Conservation (phyloP, 92 coral and sea anemone species). For the Epizoanthus stellaris region DNA sequence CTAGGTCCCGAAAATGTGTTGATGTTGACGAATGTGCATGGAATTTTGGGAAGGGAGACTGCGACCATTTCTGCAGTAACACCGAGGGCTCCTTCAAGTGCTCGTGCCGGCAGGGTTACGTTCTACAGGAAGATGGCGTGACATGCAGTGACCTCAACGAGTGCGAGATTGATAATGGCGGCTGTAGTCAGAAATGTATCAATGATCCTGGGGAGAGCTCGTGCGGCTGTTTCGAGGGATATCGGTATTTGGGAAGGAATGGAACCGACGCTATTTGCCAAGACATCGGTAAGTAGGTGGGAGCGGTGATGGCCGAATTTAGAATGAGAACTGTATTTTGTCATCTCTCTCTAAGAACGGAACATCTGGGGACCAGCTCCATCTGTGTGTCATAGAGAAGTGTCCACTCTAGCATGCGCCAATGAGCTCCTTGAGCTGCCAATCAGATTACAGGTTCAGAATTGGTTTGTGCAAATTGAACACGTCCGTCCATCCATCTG, state of each 20-base stretch:
- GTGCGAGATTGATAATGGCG: conserved; percentile 84
- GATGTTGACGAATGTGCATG: conserved; percentile 91
- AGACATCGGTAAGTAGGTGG: conserved; percentile 77
- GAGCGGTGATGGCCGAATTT: too few relatives aligned
- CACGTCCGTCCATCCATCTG: too few relatives aligned
- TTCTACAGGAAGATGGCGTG: conserved; percentile 67
- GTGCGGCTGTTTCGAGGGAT: conserved; percentile 90
- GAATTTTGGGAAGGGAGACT: conserved; percentile 92
- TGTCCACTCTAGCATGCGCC: too few relatives aligned
- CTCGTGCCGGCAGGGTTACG: conserved; percentile 87
- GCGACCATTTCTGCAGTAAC: conserved; percentile 89
- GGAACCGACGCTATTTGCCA: conserved; percentile 79
- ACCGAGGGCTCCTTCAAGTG: conserved; percentile 91
- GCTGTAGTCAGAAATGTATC: conserved; percentile 82
- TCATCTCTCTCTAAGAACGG: too few relatives aligned
- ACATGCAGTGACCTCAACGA: conserved; percentile 89
- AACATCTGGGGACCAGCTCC: too few relatives aligned
- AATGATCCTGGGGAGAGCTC: conserved; percentile 75
- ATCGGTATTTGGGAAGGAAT: conserved; percentile 64
- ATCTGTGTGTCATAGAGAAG: too few relatives aligned
- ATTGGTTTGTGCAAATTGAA: too few relatives aligned
- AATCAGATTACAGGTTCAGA: too few relatives aligned
- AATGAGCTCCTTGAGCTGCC: too few relatives aligned
- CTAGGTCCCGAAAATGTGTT: conserved; percentile 84
- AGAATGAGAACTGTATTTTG: too few relatives aligned